Evolutionary conservation across 2,113 vertebrate genomes (phyloP), one percentile per base, ranked within the genome.

Genomic region (Boleophthalmus pectinirostris): DNA sequence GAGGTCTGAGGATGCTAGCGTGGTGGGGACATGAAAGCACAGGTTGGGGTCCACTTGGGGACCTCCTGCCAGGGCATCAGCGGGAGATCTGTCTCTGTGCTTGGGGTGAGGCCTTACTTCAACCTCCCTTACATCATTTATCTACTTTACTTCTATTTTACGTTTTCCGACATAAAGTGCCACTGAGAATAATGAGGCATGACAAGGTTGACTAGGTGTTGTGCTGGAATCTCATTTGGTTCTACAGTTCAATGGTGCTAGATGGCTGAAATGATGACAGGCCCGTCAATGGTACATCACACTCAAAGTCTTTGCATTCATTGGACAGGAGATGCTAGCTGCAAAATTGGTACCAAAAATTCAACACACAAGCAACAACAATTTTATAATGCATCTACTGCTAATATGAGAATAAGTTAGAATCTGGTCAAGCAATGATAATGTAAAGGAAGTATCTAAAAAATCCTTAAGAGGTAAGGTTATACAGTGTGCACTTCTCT

Each of bases 1-100:
- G 88, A 89, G 85, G 75, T 88, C 80, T 75, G 79, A 68, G 73
- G 82, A 82, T 10, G 38, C 51, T 23, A 68, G 68, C 33, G 29
- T 69, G 5, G 51, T 78, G 83, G 69, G 69, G 74, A 73, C n/a
- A 25, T 73, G 53, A 70, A 80, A 66, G 74, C 68, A 71, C 54
- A 82, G 80, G 71, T 65, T 70, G 3, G 2, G 58, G 69, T 77
- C 65, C 24, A 46, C 43, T 1, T 65, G 35, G 24, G 14, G 73
- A 75, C 80, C 75, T 66, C 72, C 72, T 63, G 64, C 47, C 20
- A 51, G 74, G 80, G 43, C 38, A 77, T 69, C 79, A 70, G 74
- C 20, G 7, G 25, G 71, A 47, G 43, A 12, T 72, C 75, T 46
- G 74, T 80, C 58, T 74, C 74, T 66, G 16, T 70, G 70, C 74